Conservation (phyloP, 1,140 invertebrate species). For the Semibalanus balanoides region DNA sequence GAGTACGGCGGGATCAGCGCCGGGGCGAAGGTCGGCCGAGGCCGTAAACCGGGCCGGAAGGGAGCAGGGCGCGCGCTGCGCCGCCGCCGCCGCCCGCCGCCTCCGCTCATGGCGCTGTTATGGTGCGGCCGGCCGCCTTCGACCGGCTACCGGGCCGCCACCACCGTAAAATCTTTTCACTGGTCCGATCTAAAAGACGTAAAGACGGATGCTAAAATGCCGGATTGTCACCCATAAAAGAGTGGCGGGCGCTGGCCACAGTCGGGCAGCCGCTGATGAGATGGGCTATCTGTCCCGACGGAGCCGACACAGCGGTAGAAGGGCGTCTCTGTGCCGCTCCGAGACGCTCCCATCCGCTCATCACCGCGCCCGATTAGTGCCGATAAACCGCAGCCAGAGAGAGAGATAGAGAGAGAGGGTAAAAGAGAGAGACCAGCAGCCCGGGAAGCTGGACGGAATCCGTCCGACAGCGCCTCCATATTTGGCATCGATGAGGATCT, state of each 20-base stretch:
- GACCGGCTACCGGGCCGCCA: not conserved
- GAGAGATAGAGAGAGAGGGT: no score
- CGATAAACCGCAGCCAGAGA: not conserved
- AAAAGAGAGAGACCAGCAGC: not conserved
- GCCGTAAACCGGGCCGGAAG: not conserved
- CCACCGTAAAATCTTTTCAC: not conserved
- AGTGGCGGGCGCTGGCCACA: no score
- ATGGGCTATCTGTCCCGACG: not conserved
- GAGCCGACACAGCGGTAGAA: no score
- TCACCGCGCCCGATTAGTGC: not conserved
- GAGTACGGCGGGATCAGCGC: not conserved
- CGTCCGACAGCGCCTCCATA: not conserved
- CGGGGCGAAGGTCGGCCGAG: not conserved
- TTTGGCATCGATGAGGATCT: not conserved
- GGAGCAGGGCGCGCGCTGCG: no score
- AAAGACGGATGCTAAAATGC: not conserved
- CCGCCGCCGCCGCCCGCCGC: no score
- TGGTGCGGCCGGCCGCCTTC: not conserved
- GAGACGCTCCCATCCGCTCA: no score
- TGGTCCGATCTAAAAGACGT: not conserved
- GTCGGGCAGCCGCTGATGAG: not conserved
- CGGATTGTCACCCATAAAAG: not conserved
- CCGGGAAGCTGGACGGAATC: no score
- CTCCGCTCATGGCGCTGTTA: not conserved
- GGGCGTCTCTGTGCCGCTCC: no score